Percentiles rank a stretch among this genome's conserved stretches.
Conservation (phyloP, 23 tunicate genomes). For the Aplidium turbinatum region DNA sequence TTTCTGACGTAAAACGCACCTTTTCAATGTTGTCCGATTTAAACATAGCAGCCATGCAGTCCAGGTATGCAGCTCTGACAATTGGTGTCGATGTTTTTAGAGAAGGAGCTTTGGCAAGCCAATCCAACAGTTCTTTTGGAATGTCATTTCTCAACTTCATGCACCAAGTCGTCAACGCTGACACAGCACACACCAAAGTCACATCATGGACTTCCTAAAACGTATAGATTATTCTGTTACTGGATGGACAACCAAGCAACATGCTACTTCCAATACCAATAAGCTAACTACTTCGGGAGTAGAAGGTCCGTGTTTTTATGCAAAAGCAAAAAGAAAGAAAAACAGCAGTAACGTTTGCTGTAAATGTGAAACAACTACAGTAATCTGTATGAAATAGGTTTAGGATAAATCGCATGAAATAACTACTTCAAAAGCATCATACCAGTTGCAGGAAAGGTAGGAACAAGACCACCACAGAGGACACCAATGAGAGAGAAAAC, state of each 20-base stretch:
- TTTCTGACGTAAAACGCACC: slow-evolving; percentile 21
- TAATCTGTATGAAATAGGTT: not conserved
- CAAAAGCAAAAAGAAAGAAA: no score
- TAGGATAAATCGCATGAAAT: no score
- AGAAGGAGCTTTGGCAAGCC: slow-evolving; percentile 64
- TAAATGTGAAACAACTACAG: no score
- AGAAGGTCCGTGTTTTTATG: no score
- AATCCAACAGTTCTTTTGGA: slow-evolving; percentile 38
- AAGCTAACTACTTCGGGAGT: no score
- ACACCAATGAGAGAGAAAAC: slow-evolving; percentile 33
- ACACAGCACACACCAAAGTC: slow-evolving; percentile 42
- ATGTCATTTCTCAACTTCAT: slow-evolving; percentile 25
- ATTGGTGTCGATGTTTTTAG: slow-evolving; percentile 56
- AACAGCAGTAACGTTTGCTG: no score
- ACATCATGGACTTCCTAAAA: slow-evolving; percentile 77
- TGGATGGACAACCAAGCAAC: not conserved
- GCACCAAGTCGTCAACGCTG: slow-evolving; percentile 60
- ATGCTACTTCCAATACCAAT: no score
- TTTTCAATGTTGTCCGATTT: slow-evolving; percentile 51
- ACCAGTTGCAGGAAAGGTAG: slow-evolving; percentile 62
- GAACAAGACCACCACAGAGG: slow-evolving; percentile 21
- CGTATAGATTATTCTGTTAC: not conserved
- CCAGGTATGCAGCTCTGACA: slow-evolving; percentile 64
- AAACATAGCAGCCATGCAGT: slow-evolving; percentile 37
- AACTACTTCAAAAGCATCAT: not conserved